A percentile compares a stretch with the other conserved stretches of the same genome.
Evolutionary conservation across 2,888 invertebrate species (phyloP).

Genomic region (Dexiosoma caninum): DNA sequence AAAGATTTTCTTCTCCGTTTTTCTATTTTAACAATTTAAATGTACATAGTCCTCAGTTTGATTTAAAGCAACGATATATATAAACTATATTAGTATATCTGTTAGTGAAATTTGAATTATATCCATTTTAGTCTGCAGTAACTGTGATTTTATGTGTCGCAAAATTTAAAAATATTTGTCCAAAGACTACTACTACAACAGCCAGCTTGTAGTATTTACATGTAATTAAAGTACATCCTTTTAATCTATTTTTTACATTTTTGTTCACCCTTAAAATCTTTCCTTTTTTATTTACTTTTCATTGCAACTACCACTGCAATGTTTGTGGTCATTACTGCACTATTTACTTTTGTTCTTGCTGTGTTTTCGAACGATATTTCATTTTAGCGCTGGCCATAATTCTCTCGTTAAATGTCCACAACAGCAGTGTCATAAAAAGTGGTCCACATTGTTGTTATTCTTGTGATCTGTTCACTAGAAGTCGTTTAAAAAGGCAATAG

Average conservation of each 20-base stretch:
- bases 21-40: too few relatives aligned
- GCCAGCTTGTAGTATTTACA: too few relatives aligned
- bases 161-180: too few relatives aligned
- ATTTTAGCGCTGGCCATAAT: conserved; percentile 54
- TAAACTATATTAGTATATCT: too few relatives aligned
- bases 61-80: too few relatives aligned
- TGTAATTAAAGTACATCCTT: background rate
- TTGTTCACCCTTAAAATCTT: background rate
- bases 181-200: too few relatives aligned
- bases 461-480: background rate
- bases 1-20: background rate
- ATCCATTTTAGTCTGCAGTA: too few relatives aligned
- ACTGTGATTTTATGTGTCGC: too few relatives aligned
- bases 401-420: conserved; percentile 61
- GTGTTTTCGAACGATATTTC: conserved; percentile 14
- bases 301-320: background rate
- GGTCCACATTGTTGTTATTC: conserved; percentile 8
- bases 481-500: background rate
- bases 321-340: conserved; percentile 15
- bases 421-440: conserved; percentile 48
- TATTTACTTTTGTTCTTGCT: background rate
- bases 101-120: too few relatives aligned
- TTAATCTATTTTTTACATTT: conserved; percentile 45
- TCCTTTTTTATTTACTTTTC: background rate
- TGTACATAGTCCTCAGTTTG: too few relatives aligned